Percentiles rank a stretch among this genome's conserved stretches.
phyloP scores from a whole-genome alignment of 1,140 invertebrate species.

The Drosophila watanabei region DNA sequence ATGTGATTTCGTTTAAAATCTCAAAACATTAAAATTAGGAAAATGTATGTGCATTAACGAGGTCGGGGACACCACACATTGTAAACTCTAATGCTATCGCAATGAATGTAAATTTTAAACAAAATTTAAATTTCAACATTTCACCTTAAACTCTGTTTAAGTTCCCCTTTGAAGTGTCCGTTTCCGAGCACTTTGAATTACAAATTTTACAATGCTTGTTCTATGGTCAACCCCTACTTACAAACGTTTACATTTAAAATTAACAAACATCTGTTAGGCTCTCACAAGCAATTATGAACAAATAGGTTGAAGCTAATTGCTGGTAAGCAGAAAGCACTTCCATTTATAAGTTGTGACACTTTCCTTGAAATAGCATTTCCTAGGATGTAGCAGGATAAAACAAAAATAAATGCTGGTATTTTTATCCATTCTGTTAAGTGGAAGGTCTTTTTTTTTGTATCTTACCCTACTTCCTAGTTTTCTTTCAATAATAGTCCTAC shows the following conservation, averaged over 20 bases:
- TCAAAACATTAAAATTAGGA: not conserved
- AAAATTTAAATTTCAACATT: not conserved
- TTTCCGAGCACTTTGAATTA: constrained; percentile 7
- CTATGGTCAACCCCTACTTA: not conserved
- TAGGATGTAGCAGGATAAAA: not conserved
- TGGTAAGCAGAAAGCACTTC: not conserved
- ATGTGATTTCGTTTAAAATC: no score
- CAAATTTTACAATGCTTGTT: constrained; percentile 6
- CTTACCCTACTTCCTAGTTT: not conserved
- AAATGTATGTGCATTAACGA: not conserved
- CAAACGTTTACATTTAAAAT: constrained; percentile 49
- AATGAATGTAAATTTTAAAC: no score
- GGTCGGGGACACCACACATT: not conserved
- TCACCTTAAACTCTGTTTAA: not conserved
- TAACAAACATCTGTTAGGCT: constrained; percentile 63
- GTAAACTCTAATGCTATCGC: not conserved
- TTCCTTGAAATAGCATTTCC: no score
- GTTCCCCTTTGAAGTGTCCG: not conserved
- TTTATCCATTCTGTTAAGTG: no score
- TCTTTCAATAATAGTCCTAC: not conserved
- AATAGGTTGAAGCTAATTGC: constrained; percentile 13
- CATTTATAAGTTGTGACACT: constrained; percentile 13
- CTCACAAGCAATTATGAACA: constrained; percentile 31
- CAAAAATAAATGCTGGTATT: no score
- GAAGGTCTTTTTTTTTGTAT: not conserved